Conservation (phyloP, 1,140 invertebrate genomes). For the Acromyrmex heyeri region DNA sequence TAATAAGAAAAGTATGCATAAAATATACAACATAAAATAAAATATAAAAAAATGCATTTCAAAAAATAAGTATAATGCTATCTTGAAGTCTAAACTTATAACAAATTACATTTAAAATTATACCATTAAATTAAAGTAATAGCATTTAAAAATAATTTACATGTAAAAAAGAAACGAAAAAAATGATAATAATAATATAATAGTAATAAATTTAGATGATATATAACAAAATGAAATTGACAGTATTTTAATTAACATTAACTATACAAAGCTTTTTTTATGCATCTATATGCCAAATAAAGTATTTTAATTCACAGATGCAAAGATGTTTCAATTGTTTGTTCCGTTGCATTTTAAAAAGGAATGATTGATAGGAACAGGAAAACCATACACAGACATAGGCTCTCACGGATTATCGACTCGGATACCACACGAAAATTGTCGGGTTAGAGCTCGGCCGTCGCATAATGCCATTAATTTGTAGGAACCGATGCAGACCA, state of each 20-base stretch:
- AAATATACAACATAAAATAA: too few species aligned
- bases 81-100: too few species aligned
- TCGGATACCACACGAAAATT: constrained; percentile 71
- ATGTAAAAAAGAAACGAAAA: too few species aligned
- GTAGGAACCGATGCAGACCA: constrained; percentile 51
- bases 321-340: not conserved
- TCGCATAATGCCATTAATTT: constrained; percentile 74
- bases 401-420: constrained; percentile 54
- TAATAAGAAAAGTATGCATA: too few species aligned
- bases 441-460: constrained; percentile 48
- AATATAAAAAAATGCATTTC: too few species aligned
- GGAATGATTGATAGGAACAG: constrained; percentile 59
- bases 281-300: not conserved
- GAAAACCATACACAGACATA: constrained; percentile 64
- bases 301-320: not conserved
- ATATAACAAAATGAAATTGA: too few species aligned
- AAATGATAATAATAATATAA: too few species aligned
- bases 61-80: too few species aligned
- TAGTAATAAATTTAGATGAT: too few species aligned
- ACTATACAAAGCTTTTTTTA: not conserved
- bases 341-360: constrained; percentile 12
- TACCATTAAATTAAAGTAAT: too few species aligned
- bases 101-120: too few species aligned
- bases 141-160: too few species aligned
- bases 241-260: not conserved